Percentiles rank a stretch among this genome's conserved stretches.
Conservation (phyloP, 2,797 vertebrate genomes). For the Lepus oiostolus region DNA sequence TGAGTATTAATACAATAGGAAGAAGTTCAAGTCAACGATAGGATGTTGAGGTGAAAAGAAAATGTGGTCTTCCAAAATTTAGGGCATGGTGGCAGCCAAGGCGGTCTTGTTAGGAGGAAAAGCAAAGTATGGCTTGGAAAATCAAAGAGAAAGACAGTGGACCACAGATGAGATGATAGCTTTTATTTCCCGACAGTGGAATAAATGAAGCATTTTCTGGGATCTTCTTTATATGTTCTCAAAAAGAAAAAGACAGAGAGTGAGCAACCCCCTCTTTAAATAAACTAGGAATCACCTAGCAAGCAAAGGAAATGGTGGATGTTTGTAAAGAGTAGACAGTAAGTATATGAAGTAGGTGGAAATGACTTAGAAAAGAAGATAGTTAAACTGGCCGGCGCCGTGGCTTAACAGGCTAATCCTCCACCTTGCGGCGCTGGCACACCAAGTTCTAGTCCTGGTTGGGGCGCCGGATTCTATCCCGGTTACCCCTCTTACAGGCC, state of each 20-base stretch:
- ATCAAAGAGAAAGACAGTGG: not conserved
- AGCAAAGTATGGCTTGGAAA: not conserved
- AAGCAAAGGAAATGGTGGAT: not conserved
- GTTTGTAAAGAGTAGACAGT: not conserved
- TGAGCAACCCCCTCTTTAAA: not conserved
- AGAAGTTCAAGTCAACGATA: not conserved
- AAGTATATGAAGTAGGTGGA: not conserved
- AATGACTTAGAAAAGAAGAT: not conserved
- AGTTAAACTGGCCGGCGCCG: not conserved
- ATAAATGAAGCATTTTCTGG: not conserved
- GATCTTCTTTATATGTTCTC: not conserved
- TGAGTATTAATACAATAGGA: not conserved
- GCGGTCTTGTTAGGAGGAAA: not conserved
- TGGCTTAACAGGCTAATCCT: no score
- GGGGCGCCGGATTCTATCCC: no score
- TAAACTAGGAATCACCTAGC: not conserved
- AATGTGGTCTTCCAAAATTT: not conserved
- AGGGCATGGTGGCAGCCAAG: not conserved
- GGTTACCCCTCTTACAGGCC: no score
- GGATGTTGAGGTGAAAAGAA: not conserved
- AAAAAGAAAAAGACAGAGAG: not conserved
- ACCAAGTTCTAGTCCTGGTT: no score
- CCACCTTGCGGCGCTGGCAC: no score
- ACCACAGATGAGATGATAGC: not conserved
- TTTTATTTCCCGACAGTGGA: conserved; percentile 3